phyloP scores from a whole-genome alignment of 1,140 invertebrate species.

The Procambarus virginalis region DNA sequence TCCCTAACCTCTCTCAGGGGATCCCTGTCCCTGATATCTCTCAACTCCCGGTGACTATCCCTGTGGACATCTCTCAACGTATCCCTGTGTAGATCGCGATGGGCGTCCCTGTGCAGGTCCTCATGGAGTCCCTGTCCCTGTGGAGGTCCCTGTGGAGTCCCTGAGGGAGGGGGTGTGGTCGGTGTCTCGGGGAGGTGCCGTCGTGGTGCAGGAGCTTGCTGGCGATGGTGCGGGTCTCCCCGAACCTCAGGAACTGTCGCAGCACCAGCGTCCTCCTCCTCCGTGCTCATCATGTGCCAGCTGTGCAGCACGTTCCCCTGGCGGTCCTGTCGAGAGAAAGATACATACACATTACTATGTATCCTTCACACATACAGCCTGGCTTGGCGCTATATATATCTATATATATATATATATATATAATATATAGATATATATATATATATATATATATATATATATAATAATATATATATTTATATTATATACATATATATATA shows the following conservation, averaged over 20 bases:
- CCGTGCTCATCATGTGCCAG: conserved; percentile 87
- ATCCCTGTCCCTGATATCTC: conserved; percentile 54
- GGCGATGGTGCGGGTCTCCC: conserved; percentile 88
- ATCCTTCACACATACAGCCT: not conserved
- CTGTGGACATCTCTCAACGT: conserved; percentile 24
- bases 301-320: conserved; percentile 84
- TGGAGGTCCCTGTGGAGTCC: conserved; percentile 53
- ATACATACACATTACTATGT: not conserved
- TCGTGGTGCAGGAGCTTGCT: conserved; percentile 83
- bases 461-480: too few relatives aligned
- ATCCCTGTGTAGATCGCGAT: conserved; percentile 37
- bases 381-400: too few relatives aligned
- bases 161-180: conserved; percentile 26
- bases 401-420: too few relatives aligned
- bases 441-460: too few relatives aligned
- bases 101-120: conserved; percentile 25
- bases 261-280: conserved; percentile 88
- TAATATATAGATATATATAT: too few relatives aligned
- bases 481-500: too few relatives aligned
- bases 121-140: conserved; percentile 31
- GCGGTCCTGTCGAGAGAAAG: conserved; percentile 75
- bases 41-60: conserved; percentile 30
- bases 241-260: conserved; percentile 87
- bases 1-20: conserved; percentile 49
- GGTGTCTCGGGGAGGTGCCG: conserved; percentile 50